These are phyloP conservation scores for Mus musculus DNA, from an alignment of 2,113 vertebrate species.

Conservation along the genomic window DNA sequence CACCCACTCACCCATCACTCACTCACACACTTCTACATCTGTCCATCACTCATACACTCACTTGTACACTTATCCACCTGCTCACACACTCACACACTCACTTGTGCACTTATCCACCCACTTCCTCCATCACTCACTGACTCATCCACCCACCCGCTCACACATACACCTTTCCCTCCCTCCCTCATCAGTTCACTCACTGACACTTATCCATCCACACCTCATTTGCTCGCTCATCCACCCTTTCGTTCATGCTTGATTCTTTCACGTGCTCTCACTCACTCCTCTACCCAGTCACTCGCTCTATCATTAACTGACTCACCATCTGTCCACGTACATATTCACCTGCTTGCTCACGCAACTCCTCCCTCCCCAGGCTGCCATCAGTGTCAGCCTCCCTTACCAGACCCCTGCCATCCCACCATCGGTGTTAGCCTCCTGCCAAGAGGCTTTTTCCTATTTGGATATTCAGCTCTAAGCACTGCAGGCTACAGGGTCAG, in stretches of 20 bases:
- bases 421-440: no score
- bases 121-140: not conserved
- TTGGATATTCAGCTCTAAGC: not conserved
- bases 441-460: no score
- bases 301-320: not conserved
- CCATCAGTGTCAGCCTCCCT: no score
- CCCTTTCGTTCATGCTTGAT: not conserved
- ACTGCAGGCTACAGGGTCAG: not conserved
- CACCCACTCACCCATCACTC: no score
- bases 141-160: not conserved
- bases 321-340: not conserved
- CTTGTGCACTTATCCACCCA: not conserved
- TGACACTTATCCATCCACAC: not conserved
- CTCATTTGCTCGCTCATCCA: no score
- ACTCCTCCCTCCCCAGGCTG: not conserved
- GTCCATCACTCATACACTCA: not conserved
- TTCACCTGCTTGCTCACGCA: no score
- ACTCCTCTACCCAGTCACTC: no score
- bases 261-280: not conserved
- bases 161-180: no score
- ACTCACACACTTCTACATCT: not conserved
- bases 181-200: not conserved
- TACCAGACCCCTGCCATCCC: no score
- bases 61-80: not conserved
- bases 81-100: not conserved